Percentiles rank a stretch among this genome's conserved stretches.
Evolutionary conservation across 1,140 invertebrate species (phyloP).

Genomic region (Drosophila nasuta): DNA sequence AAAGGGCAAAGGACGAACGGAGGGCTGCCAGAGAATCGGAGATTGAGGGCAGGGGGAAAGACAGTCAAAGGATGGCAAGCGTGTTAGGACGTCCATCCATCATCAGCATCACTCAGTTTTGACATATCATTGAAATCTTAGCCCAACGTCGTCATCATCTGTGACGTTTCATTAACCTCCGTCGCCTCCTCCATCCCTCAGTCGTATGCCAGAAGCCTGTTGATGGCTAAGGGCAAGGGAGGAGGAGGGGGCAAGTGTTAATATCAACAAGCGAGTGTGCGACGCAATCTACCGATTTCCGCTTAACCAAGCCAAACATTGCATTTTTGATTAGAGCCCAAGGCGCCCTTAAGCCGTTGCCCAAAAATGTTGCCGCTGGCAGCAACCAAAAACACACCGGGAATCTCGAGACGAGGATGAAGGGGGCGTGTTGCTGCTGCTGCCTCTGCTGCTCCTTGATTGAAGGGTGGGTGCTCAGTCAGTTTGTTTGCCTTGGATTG

Average conservation of each 20-base stretch:
- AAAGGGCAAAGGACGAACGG: slow-evolving; percentile 25
- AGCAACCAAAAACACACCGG: slow-evolving; percentile 29
- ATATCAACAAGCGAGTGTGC: slow-evolving; percentile 77
- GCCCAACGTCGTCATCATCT: slow-evolving; percentile 72
- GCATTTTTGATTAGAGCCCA: slow-evolving; percentile 80
- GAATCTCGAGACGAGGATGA: slow-evolving; percentile 2
- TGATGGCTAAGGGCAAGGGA: neutral
- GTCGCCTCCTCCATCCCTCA: neutral
- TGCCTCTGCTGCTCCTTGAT: slow-evolving; percentile 5
- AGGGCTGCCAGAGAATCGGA: slow-evolving; percentile 5
- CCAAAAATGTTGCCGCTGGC: slow-evolving; percentile 58
- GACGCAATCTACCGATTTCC: slow-evolving; percentile 82
- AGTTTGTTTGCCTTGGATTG: slow-evolving; percentile 11
- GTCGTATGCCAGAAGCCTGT: slow-evolving; percentile 6
- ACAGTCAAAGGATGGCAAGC: slow-evolving; percentile 48
- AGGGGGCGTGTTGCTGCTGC: slow-evolving; percentile 13
- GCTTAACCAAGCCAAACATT: slow-evolving; percentile 83
- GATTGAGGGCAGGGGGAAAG: neutral
- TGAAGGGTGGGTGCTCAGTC: slow-evolving; percentile 24
- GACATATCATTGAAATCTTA: slow-evolving; percentile 83
- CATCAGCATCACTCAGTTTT: slow-evolving; percentile 81
- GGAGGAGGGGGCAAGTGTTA: slow-evolving; percentile 55
- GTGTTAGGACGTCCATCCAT: slow-evolving; percentile 69
- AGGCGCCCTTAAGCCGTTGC: slow-evolving; percentile 58
- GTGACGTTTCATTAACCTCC: slow-evolving; percentile 81